These are phyloP conservation scores for Tinea semifulvella DNA, from an alignment of 2,888 invertebrate genomes.

Conservation along the genomic window DNA sequence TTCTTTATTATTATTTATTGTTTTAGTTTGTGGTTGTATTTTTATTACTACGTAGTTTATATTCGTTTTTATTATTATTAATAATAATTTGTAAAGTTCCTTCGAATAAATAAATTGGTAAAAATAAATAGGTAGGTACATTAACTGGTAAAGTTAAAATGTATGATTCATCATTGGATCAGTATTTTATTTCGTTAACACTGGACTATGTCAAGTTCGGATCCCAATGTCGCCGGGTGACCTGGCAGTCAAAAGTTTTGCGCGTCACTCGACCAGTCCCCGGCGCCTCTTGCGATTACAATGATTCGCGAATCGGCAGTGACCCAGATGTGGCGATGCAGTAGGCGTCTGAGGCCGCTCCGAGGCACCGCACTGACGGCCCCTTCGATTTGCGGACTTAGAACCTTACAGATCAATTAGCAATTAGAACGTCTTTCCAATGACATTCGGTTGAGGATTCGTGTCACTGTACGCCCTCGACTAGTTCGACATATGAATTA, in stretches of 20 bases:
- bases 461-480: too few species aligned
- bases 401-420: slow-evolving; percentile 26
- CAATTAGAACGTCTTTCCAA: slow-evolving; percentile 29
- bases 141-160: too few species aligned
- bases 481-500: too few species aligned
- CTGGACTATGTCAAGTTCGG: slow-evolving; percentile 29
- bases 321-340: slow-evolving; percentile 34
- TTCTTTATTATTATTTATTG: too few species aligned
- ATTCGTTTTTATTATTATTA: too few species aligned
- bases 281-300: slow-evolving; percentile 32
- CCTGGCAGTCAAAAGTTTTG: slow-evolving; percentile 19
- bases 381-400: slow-evolving; percentile 7
- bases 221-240: slow-evolving; percentile 34
- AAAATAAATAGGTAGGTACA: too few species aligned
- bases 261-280: slow-evolving; percentile 18
- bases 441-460: slow-evolving; percentile 1
- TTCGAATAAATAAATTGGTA: too few species aligned
- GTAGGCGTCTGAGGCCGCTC: slow-evolving; percentile 27
- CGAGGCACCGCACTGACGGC: slow-evolving; percentile 9
- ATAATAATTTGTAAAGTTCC: too few species aligned
- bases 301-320: slow-evolving; percentile 42
- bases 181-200: background rate
- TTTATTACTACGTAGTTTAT: too few species aligned
- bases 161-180: slow-evolving; percentile 17
- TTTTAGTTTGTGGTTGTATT: too few species aligned